Percentiles rank a stretch among this genome's conserved stretches.
Evolutionary conservation across 2,888 invertebrate genomes (phyloP).

Genomic region (Chelonus formosanus): DNA sequence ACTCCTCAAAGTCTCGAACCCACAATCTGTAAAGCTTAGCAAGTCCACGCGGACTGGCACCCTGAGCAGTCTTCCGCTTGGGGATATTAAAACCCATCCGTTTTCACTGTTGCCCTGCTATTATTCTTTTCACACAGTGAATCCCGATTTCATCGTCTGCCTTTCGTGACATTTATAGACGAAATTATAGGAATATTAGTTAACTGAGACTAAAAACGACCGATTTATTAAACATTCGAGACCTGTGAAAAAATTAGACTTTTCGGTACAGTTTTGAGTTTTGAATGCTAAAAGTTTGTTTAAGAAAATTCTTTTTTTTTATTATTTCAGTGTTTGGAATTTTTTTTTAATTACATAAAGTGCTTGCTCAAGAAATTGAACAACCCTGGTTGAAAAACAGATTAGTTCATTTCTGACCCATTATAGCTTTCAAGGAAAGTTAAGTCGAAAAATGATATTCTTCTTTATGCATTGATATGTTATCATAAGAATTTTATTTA

Average conservation of each 20-base stretch:
- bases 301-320: too few relatives aligned
- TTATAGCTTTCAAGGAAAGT: too few relatives aligned
- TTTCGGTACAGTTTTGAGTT: too few relatives aligned
- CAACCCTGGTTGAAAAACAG: too few relatives aligned
- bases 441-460: too few relatives aligned
- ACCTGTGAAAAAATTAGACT: not conserved
- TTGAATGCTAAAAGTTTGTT: too few relatives aligned
- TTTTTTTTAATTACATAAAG: too few relatives aligned
- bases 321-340: too few relatives aligned
- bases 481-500: too few relatives aligned
- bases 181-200: not conserved
- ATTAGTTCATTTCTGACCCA: too few relatives aligned
- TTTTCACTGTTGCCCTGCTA: conserved; percentile 45
- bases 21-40: conserved; percentile 62
- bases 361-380: too few relatives aligned
- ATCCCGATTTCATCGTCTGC: conserved; percentile 30
- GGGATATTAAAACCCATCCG: conserved; percentile 59
- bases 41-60: conserved; percentile 47
- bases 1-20: conserved; percentile 57
- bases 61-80: conserved; percentile 41
- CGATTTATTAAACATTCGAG: conserved; percentile 9
- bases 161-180: not conserved
- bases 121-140: conserved; percentile 32
- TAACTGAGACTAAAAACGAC: not conserved
- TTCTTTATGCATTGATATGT: too few relatives aligned